phyloP scores from a whole-genome alignment of 2,888 invertebrate species.

The Aporophyla lueneburgensis region DNA sequence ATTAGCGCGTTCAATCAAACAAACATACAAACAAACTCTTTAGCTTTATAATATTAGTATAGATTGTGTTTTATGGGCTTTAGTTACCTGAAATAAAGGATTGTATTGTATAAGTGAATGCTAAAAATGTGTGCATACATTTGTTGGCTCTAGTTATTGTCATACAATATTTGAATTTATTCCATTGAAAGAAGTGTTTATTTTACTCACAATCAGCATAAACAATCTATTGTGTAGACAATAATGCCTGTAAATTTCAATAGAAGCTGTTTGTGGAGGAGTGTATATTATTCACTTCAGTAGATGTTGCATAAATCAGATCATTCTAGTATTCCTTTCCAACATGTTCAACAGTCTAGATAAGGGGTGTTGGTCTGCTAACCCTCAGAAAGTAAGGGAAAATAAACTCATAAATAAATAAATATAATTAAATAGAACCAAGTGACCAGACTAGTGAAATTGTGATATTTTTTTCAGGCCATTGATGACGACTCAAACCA shows the following conservation, averaged over 20 bases:
- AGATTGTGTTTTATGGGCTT: too few relatives aligned
- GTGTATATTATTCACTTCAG: constrained; percentile 6
- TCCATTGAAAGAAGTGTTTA: constrained; percentile 23
- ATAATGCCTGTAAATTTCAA: constrained; percentile 22
- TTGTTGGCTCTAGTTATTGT: background rate
- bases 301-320: constrained; percentile 5
- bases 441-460: background rate
- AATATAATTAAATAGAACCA: background rate
- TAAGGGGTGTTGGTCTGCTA: background rate
- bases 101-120: too few relatives aligned
- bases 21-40: too few relatives aligned
- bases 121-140: background rate
- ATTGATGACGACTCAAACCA: constrained; percentile 99
- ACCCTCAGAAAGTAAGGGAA: constrained; percentile 18
- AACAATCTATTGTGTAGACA: constrained; percentile 39
- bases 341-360: constrained; percentile 28
- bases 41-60: too few relatives aligned
- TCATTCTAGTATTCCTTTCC: background rate
- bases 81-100: too few relatives aligned
- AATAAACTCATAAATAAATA: background rate
- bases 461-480: constrained; percentile 91
- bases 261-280: background rate
- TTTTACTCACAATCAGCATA: constrained; percentile 14
- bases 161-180: background rate
- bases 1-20: too few relatives aligned